Evolutionary conservation across 2,113 vertebrate species (phyloP).

Genomic region (Etheostoma cragini): DNA sequence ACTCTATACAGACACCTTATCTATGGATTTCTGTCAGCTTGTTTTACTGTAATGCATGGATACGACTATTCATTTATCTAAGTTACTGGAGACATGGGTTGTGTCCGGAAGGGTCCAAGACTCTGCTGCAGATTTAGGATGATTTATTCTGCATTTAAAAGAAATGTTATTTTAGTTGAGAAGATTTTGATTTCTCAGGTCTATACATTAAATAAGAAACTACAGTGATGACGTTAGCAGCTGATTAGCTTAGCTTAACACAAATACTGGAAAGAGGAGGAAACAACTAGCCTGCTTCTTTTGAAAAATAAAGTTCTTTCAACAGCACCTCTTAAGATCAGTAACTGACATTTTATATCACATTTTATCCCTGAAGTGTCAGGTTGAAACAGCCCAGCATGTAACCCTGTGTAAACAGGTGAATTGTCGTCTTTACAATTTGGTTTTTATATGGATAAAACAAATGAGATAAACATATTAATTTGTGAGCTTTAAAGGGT

Average conservation of each 20-base stretch:
- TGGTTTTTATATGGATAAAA: neutral
- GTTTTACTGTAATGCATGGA: neutral
- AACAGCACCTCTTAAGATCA: neutral
- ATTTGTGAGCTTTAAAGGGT: neutral
- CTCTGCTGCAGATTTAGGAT: neutral
- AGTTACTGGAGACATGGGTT: neutral
- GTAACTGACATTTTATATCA: neutral
- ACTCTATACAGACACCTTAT: neutral
- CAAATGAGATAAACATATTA: neutral
- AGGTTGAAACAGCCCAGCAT: neutral
- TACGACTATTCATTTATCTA: neutral
- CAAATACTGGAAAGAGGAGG: neutral
- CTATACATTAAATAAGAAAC: neutral
- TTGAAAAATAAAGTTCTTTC: neutral
- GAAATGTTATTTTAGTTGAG: no score
- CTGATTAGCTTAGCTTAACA: neutral
- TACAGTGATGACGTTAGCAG: neutral
- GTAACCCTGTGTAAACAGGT: neutral
- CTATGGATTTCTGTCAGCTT: neutral
- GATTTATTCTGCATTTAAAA: slow-evolving; percentile 2
- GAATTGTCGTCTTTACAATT: neutral
- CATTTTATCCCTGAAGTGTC: neutral
- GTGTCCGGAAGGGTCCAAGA: neutral
- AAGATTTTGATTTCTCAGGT: neutral
- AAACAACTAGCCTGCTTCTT: neutral